Evolutionary conservation across 2,888 invertebrate genomes (phyloP).

Genomic region (Andrena camellia): DNA sequence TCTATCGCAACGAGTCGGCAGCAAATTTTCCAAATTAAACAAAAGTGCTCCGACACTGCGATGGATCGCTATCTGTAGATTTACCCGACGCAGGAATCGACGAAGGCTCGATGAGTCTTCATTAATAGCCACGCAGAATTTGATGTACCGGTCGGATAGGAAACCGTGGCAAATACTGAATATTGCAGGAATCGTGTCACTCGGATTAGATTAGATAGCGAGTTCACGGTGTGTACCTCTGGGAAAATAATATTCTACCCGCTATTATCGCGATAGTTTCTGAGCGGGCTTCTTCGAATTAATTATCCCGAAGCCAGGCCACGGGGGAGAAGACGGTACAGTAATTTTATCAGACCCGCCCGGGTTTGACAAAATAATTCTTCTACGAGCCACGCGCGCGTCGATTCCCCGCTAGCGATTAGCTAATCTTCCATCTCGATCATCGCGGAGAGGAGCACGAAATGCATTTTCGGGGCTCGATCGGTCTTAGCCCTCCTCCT

Average conservation of each 20-base stretch:
- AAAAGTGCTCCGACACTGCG: neutral
- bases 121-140: neutral
- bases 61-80: neutral
- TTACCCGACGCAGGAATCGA: neutral
- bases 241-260: conserved; percentile 17
- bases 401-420: conserved; percentile 49
- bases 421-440: conserved; percentile 66
- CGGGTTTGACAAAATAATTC: conserved; percentile 4
- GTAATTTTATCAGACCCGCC: neutral
- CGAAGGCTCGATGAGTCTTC: neutral
- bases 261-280: conserved; percentile 17
- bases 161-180: neutral
- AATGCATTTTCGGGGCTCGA: conserved; percentile 62
- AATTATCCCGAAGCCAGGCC: neutral
- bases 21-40: neutral
- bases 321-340: neutral
- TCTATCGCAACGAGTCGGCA: neutral
- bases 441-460: conserved; percentile 46
- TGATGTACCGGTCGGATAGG: neutral
- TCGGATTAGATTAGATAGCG: conserved; percentile 68
- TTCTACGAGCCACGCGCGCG: neutral
- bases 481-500: conserved; percentile 57
- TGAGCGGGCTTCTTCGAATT: neutral
- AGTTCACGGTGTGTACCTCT: neutral
- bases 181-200: neutral